Base-by-base conservation (phyloP, 2,113 vertebrate species). In the Indicator maculatus region DNA sequence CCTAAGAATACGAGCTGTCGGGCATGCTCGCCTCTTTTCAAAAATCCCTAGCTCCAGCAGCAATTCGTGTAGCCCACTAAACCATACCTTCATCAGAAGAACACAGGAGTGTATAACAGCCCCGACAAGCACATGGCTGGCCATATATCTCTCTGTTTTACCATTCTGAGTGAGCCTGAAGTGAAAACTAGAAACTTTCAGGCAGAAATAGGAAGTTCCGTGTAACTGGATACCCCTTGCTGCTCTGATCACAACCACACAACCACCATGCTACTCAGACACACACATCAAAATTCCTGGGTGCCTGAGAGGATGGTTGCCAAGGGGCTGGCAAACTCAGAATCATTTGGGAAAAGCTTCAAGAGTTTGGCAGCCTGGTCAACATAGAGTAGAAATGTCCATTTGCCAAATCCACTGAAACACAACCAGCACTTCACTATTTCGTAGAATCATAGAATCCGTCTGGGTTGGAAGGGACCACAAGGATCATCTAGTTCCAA, bases 241-340 rank as follows among this genome's bases (percentile, higher is more conserved):
- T 50, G 16, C 64, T 73, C 33, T 77, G 76, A 60, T 28, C 44
- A 31, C 39, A 47, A 0, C 23, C 36, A 6, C 0, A 0, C 4
- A 65, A n/a, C 41, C 75, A 75, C 36, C 0, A 0, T 0, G 0
- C 38, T 61, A 52, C 56, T 50, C 39, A 74, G 60, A 26, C 60
- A 70, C 28, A 4, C 1, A 12, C 2, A 0, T 8, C 15, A 1
- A 33, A 72, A 56, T 36, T 16, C 5, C 47, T 27, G 45, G 8
- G 16, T 74, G 9, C 31, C 19, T 85, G 53, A 31, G 24, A 67
- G 33, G 6, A 6, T 19, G 21, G 8, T 5, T 69, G 24, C 7
- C n/a, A 1, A 8, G 33, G 16, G 18, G 8, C 77, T 74, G 19
- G 44, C 5, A 90, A 93, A 85, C 27, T 45, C 60, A 67, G 12